These are phyloP conservation scores for Streblospio benedicti DNA, from an alignment of 1,140 invertebrate species.

Conservation along the genomic window DNA sequence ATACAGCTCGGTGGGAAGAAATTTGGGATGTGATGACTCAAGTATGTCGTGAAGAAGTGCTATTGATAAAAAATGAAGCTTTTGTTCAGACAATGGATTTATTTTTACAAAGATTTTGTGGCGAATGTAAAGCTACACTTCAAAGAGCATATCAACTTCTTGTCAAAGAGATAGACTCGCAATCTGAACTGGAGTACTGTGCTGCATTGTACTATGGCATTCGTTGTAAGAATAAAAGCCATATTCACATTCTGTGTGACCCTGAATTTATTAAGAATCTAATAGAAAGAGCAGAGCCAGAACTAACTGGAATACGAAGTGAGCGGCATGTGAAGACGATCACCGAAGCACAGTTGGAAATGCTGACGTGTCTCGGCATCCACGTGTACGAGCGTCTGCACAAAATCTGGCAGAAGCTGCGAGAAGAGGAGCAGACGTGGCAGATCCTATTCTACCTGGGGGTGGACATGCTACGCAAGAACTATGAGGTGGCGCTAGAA, in stretches of 20 bases:
- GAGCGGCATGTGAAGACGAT: slow-evolving; percentile 88
- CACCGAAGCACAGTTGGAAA: slow-evolving; percentile 91
- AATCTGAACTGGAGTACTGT: slow-evolving; percentile 80
- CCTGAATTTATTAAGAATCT: slow-evolving; percentile 77
- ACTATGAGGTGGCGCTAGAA: slow-evolving; percentile 75
- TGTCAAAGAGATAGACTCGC: slow-evolving; percentile 70
- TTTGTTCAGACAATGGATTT: slow-evolving; percentile 74
- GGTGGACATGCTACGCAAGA: slow-evolving; percentile 73
- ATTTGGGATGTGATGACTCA: slow-evolving; percentile 78
- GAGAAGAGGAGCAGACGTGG: slow-evolving; percentile 82
- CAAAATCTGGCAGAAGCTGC: slow-evolving; percentile 70
- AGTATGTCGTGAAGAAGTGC: slow-evolving; percentile 73
- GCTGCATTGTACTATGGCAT: slow-evolving; percentile 75
- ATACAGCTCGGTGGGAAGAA: slow-evolving; percentile 47
- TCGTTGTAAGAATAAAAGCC: slow-evolving; percentile 57
- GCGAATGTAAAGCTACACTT: slow-evolving; percentile 84
- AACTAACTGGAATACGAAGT: slow-evolving; percentile 52
- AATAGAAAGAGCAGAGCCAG: slow-evolving; percentile 78
- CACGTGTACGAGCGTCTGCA: slow-evolving; percentile 81
- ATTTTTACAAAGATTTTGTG: slow-evolving; percentile 84
- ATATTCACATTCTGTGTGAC: slow-evolving; percentile 75
- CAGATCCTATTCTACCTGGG: slow-evolving; percentile 80
- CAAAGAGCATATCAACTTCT: slow-evolving; percentile 74
- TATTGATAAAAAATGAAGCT: slow-evolving; percentile 71
- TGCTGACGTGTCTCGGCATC: slow-evolving; percentile 82